Evolutionary conservation across 2,888 invertebrate genomes (phyloP).

Genomic region (Rotaria macrura): DNA sequence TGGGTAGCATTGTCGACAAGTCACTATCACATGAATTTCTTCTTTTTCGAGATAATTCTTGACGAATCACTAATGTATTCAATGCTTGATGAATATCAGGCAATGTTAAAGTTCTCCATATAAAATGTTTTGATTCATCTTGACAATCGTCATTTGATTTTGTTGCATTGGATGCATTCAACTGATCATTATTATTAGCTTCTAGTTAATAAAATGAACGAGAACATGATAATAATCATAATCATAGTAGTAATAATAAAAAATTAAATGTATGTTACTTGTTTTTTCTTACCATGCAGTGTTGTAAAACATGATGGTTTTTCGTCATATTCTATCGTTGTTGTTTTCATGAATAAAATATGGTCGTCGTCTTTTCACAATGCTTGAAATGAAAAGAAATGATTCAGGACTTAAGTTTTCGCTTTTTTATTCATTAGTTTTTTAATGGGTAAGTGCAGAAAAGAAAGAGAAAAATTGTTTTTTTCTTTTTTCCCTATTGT

Average conservation of each 20-base stretch:
- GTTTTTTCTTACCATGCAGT: not conserved
- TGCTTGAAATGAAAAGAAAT: not conserved
- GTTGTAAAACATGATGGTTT: not conserved
- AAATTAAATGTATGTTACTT: not conserved
- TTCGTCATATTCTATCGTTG: not conserved
- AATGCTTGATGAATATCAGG: not conserved
- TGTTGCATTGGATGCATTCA: not conserved
- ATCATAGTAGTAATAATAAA: too few species aligned
- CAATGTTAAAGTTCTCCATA: not conserved
- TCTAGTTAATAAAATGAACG: too few species aligned
- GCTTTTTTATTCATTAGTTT: not conserved
- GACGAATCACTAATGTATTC: not conserved
- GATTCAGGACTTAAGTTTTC: not conserved
- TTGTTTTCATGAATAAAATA: not conserved
- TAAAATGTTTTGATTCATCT: not conserved
- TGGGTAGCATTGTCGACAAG: too few species aligned
- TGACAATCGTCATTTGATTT: not conserved
- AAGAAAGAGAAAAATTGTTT: not conserved
- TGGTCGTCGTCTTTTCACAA: too few species aligned
- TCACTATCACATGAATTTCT: too few species aligned
- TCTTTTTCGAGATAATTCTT: not conserved
- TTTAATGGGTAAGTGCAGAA: not conserved
- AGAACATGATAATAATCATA: too few species aligned
- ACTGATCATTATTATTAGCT: not conserved
- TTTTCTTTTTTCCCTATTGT: not conserved